These are phyloP conservation scores for Jordanella pulchra DNA, from an alignment of 2,797 vertebrate genomes.

Conservation along the genomic window DNA sequence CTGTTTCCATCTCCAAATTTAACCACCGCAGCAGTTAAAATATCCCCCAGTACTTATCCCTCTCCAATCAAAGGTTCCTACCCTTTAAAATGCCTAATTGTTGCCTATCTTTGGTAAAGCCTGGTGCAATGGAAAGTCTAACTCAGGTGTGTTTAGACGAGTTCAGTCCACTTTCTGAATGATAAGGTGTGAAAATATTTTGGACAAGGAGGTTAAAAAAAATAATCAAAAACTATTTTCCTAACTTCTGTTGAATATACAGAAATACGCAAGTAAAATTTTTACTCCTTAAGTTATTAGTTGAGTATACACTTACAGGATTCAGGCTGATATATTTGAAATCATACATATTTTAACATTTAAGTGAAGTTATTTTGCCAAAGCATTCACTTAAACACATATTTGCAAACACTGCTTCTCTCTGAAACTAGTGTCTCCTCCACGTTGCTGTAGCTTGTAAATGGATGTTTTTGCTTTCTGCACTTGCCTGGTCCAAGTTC, in stretches of 20 bases:
- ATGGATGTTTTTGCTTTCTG: slow-evolving; percentile 4
- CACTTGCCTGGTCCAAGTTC: slow-evolving; percentile 90
- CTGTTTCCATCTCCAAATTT: neutral
- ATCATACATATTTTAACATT: neutral
- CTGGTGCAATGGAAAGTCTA: neutral
- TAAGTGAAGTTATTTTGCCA: neutral
- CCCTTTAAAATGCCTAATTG: too few species aligned
- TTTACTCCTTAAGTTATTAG: neutral
- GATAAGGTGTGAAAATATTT: neutral
- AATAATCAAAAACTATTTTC: too few species aligned
- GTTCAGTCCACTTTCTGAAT: neutral
- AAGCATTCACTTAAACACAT: neutral
- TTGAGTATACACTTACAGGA: neutral
- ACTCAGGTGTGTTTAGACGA: neutral
- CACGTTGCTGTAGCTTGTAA: neutral
- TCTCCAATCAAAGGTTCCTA: too few species aligned
- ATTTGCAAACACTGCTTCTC: neutral
- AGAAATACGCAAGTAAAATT: neutral
- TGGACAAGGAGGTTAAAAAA: neutral
- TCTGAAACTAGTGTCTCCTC: neutral
- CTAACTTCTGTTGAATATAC: too few species aligned
- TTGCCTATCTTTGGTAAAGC: neutral
- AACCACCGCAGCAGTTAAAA: neutral
- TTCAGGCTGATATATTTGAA: neutral
- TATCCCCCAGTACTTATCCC: neutral